These are phyloP conservation scores for Amazona ochrocephala DNA, from an alignment of 2,797 vertebrate species.

Conservation along the genomic window DNA sequence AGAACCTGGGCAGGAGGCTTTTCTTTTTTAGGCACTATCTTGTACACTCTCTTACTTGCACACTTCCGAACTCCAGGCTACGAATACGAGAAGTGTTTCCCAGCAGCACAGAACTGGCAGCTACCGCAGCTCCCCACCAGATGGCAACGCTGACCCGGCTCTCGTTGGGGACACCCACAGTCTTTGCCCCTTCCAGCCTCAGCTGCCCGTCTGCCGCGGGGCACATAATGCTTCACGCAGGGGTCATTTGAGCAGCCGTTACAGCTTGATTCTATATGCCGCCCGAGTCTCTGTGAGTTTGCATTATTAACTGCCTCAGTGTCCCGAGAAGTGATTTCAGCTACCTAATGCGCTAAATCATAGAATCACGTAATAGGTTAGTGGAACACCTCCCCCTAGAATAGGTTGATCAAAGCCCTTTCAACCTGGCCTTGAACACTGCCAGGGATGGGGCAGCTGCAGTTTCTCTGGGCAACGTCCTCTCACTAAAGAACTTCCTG, in stretches of 20 bases:
- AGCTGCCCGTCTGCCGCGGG: background rate
- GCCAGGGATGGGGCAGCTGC: background rate
- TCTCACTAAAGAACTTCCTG: background rate
- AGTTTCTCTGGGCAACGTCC: background rate
- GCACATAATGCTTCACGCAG: background rate
- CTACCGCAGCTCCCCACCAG: constrained; percentile 5
- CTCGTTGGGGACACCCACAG: background rate
- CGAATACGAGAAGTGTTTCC: fast-evolving
- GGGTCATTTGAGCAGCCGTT: fast-evolving
- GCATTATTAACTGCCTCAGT: fast-evolving
- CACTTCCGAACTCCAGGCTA: fast-evolving
- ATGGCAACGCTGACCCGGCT: constrained; percentile 28
- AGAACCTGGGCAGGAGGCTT: fast-evolving
- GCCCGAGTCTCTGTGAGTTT: fast-evolving
- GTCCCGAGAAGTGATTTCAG: fast-evolving
- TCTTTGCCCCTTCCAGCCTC: background rate
- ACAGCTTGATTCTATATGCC: fast-evolving
- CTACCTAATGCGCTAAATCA: background rate
- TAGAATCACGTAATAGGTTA: background rate
- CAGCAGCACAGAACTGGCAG: background rate
- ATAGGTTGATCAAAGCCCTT: background rate
- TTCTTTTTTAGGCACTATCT: background rate
- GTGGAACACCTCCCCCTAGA: background rate
- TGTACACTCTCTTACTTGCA: fast-evolving
- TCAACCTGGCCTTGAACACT: background rate